Evolutionary conservation across 1,140 invertebrate genomes (phyloP), one percentile per base, ranked within the genome.

Genomic region (Steinernema khuongi): DNA sequence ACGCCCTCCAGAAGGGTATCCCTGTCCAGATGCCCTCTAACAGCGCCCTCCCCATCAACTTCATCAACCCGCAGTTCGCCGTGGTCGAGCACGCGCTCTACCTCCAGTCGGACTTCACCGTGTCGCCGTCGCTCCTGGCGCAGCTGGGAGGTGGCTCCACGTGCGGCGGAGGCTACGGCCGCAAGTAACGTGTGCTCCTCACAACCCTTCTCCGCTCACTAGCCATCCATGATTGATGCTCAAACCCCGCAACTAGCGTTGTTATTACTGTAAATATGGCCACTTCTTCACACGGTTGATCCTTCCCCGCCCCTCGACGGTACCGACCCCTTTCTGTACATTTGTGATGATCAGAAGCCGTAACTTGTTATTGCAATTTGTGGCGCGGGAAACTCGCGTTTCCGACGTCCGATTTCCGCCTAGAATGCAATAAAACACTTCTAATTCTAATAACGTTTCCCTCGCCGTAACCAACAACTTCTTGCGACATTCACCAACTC

Each of bases 41-140:
- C 19, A 80, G 72, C 67, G 83, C 81, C 33, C 77, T 84, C 29
- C 83, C 83, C 29, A 76, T 84, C 68, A 78, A 72, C 36, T 67
- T 84, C 31, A 74, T 84, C 30, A 73, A 81, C 30, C 83, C 83
- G 41, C 70, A 79, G 33, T 66, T 85, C 19, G 71, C 72, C 4
- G 80, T 84, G 31, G 32, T 84, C n/a, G 83, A 84, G 43, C 83
- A 85, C 68, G 83, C 80, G 14, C 70, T 84, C 26, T 78, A 81
- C 66, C 41, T 84, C 4, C 80, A 74, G 11, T 68, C 76, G 26
- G 83, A 84, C 67, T 84, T 84, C 71, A 84, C 83, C 17, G 70
- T 84, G 18, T 77, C 76, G 14, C 76, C 76, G 14, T 71, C 76
- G 31, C 70, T 77, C 2, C 43, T 77, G 4, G 76, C 73, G 41